Evolutionary conservation across 2,888 invertebrate species (phyloP).

Genomic region (Oscheius onirici): DNA sequence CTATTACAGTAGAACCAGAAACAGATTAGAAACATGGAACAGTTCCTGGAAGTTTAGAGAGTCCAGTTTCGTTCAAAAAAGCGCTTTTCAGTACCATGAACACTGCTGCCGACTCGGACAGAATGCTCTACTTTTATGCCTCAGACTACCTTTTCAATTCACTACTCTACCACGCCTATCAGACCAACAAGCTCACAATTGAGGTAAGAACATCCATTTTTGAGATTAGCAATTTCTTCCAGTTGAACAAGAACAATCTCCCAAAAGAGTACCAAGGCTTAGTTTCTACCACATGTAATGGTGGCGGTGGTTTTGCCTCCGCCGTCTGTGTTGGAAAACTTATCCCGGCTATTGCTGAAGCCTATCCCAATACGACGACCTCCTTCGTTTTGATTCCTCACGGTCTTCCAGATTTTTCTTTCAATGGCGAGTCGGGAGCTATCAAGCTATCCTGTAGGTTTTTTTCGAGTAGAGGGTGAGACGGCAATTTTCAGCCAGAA

Average conservation of each 20-base stretch:
- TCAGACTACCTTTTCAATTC: conserved; percentile 68
- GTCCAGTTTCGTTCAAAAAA: too few species aligned
- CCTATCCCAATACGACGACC: conserved; percentile 65
- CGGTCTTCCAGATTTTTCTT: conserved; percentile 64
- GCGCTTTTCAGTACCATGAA: conserved; percentile 56
- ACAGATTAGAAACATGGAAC: too few species aligned
- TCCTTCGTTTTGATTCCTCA: conserved; percentile 67
- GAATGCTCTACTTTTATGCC: conserved; percentile 68
- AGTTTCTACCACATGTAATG: conserved; percentile 57
- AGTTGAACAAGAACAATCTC: conserved; percentile 53
- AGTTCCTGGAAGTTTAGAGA: neutral
- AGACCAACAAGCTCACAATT: conserved; percentile 61
- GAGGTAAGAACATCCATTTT: conserved; percentile 43
- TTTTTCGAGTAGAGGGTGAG: neutral
- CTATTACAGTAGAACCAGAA: too few species aligned
- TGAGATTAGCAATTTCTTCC: conserved; percentile 22
- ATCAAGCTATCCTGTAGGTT: conserved; percentile 62
- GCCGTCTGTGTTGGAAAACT: conserved; percentile 53
- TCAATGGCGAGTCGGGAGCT: conserved; percentile 62
- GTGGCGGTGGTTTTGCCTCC: conserved; percentile 15
- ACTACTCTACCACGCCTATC: conserved; percentile 68
- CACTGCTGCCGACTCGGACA: conserved; percentile 45
- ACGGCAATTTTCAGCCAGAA: conserved; percentile 55
- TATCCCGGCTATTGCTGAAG: conserved; percentile 52
- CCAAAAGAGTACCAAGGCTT: conserved; percentile 59